A percentile compares a stretch with the other conserved stretches of the same genome.
Conservation (phyloP, 2,113 vertebrate genomes). For the Pedetes capensis region DNA sequence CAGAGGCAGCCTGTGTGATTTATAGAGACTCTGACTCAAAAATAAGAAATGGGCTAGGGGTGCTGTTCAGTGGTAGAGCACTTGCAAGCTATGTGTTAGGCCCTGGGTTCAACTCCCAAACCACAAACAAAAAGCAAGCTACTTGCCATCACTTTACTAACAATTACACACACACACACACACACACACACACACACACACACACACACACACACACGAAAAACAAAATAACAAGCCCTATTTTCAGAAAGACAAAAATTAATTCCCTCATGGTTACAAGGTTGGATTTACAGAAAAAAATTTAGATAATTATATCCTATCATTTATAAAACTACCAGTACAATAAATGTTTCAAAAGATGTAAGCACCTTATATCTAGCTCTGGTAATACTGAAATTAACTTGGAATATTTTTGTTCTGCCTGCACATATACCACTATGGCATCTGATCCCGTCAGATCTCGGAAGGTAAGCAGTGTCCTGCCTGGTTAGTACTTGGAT, state of each 20-base stretch:
- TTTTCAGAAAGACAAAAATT: not conserved
- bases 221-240: not conserved
- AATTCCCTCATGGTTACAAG: not conserved
- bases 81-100: too few species aligned
- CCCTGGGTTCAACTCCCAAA: too few species aligned
- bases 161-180: not conserved
- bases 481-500: too few species aligned
- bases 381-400: not conserved
- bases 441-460: too few species aligned
- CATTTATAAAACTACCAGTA: not conserved
- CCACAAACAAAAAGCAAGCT: not conserved
- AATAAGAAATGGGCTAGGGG: too few species aligned
- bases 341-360: not conserved
- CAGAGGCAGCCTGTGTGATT: too few species aligned
- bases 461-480: too few species aligned
- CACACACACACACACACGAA: too few species aligned
- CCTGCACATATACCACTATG: too few species aligned
- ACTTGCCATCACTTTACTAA: not conserved
- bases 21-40: too few species aligned
- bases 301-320: not conserved
- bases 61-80: too few species aligned
- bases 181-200: not conserved
- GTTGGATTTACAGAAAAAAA: not conserved
- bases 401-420: not conserved
- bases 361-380: not conserved